Evolutionary conservation across 2,113 vertebrate species (phyloP).

Genomic region (Cololabis saira): DNA sequence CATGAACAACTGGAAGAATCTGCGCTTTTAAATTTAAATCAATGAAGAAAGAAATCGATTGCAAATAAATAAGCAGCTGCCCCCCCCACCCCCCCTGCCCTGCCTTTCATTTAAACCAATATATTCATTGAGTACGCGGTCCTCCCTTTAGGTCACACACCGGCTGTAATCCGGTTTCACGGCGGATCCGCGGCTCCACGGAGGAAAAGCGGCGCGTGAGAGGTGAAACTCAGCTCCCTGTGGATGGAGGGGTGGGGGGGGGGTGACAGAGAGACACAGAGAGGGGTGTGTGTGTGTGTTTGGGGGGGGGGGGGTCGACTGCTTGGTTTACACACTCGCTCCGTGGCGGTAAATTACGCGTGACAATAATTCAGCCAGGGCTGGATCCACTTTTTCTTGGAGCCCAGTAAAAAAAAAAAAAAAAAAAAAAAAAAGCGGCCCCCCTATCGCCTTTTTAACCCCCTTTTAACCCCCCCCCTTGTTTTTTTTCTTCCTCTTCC

Average conservation of each 20-base stretch:
- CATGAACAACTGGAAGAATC: background rate
- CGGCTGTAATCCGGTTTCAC: conserved; percentile 77
- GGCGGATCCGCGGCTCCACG: conserved; percentile 61
- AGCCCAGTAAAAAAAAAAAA: no score
- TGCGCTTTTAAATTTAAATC: conserved; percentile 19
- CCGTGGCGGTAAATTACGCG: conserved; percentile 62
- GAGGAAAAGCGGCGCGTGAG: conserved; percentile 29
- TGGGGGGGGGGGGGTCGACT: conserved; percentile 5
- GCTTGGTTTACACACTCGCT: conserved; percentile 60
- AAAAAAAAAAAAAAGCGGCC: no score
- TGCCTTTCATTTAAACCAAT: conserved; percentile 59
- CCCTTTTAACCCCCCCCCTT: no score
- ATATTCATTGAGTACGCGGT: conserved; percentile 74
- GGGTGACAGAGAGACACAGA: background rate
- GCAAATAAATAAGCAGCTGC: background rate
- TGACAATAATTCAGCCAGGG: conserved; percentile 64
- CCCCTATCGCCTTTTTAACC: no score
- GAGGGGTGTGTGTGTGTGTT: conserved; percentile 1
- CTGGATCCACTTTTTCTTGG: conserved; percentile 37
- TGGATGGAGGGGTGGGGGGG: conserved; percentile 37
- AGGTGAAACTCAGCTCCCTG: conserved; percentile 50
- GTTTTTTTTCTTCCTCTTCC: background rate
- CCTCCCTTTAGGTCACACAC: conserved; percentile 70
- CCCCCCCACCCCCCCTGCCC: no score
- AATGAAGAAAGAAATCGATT: conserved; percentile 11